phyloP scores from a whole-genome alignment of 2,113 vertebrate species.

The Pogona vitticeps region DNA sequence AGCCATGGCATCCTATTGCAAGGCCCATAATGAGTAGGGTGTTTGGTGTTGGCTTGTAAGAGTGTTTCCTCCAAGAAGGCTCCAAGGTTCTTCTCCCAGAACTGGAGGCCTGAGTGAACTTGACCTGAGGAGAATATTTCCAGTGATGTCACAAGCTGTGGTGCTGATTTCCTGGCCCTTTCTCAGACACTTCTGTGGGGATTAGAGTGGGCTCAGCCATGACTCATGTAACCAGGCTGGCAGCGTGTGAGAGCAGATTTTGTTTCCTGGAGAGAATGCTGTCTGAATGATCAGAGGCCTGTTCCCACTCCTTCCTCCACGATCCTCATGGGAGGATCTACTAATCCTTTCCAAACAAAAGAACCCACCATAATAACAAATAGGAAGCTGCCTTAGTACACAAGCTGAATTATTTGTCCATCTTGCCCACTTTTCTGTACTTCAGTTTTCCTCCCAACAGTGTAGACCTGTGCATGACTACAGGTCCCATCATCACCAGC shows the following conservation, averaged over 20 bases:
- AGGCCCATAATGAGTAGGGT: neutral
- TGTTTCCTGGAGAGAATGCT: neutral
- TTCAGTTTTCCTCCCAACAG: neutral
- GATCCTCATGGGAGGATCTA: neutral
- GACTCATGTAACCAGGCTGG: slow-evolving; percentile 13
- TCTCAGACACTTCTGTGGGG: slow-evolving; percentile 29
- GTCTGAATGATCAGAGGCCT: neutral
- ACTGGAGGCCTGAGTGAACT: slow-evolving; percentile 3
- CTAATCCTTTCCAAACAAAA: too few species aligned
- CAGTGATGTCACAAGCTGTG: neutral
- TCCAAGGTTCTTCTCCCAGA: neutral
- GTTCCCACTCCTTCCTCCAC: neutral
- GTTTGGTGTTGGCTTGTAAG: neutral
- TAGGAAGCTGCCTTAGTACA: neutral
- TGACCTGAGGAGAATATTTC: slow-evolving; percentile 24
- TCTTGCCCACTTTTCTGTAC: neutral
- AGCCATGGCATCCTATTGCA: neutral
- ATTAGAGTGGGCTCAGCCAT: slow-evolving; percentile 8
- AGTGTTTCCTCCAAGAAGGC: rapidly evolving
- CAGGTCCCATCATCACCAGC: neutral
- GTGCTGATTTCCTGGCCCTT: neutral
- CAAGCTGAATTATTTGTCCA: neutral
- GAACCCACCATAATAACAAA: neutral
- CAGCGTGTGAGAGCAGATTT: slow-evolving; percentile 7
- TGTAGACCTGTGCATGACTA: neutral